These are phyloP conservation scores for Pantherophis alleghaniensis DNA, from an alignment of 2,797 vertebrate species.

Conservation along the genomic window DNA sequence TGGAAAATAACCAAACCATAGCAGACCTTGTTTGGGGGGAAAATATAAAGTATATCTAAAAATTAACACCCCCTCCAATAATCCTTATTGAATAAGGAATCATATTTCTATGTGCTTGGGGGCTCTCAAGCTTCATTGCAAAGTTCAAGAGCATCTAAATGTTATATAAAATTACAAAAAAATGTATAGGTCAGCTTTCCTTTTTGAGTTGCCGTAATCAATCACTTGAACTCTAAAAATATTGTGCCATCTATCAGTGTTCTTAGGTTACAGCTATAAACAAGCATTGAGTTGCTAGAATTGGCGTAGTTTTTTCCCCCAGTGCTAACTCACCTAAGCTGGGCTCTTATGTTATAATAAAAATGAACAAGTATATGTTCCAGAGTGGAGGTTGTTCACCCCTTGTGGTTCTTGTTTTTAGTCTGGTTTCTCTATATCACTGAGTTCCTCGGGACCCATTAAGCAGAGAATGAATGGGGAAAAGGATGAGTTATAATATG, in stretches of 20 bases:
- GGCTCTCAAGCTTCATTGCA: neutral
- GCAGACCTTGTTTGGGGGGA: neutral
- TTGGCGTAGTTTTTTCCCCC: neutral
- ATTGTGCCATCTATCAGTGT: constrained; percentile 1
- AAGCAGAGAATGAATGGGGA: neutral
- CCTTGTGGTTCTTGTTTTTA: neutral
- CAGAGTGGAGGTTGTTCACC: constrained; percentile 5
- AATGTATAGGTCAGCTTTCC: neutral
- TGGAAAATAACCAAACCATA: neutral
- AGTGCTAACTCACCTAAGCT: neutral
- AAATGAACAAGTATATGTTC: constrained; percentile 1
- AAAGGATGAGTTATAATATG: neutral
- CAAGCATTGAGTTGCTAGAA: neutral
- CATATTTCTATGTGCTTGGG: neutral
- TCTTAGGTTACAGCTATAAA: neutral
- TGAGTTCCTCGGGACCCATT: neutral
- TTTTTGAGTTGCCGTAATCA: constrained; percentile 21
- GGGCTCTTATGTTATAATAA: neutral
- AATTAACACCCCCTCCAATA: accelerated
- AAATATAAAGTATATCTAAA: neutral
- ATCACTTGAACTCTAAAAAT: constrained; percentile 28
- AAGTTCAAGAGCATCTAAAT: neutral
- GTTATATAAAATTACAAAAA: neutral
- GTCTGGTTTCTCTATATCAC: neutral
- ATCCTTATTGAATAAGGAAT: neutral